Base-by-base conservation (phyloP, 2,888 invertebrate species). In the Chesias legatella region DNA sequence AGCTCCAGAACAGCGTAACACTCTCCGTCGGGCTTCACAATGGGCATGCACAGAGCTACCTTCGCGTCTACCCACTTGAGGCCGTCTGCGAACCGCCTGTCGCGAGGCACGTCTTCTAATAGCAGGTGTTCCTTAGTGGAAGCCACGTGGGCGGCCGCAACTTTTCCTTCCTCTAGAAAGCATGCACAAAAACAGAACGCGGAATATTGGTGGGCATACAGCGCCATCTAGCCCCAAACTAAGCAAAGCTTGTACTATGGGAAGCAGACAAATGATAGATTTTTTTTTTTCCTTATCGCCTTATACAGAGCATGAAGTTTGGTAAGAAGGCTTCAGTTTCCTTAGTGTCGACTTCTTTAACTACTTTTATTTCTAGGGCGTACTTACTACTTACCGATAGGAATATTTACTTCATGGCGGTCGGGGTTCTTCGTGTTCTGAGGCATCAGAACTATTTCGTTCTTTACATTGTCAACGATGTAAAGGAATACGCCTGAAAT, bases 1-100 rank as follows among this genome's bases (percentile, higher is more conserved):
- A 91, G 61, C 60, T 92, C 91, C 0, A 92, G 69, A 0, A 92
- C 90, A 1, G 91, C 91, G 40, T 89, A 88, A 53, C 90, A 90
- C 0, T 89, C 88, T 0, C 90, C 89, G 36, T 90, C 89, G 0
- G 90, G 90, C 22, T 90, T 90, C 1, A 91, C 79, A 0, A 92
- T 77, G 1, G 92, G 92, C 63, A 91, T 88, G 53, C 90, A 90
- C 0, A 92, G 69, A 0, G 91, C 91, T 0, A 85, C 81, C 63
- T 89, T 90, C 0, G 91, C 89, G 35, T 89, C 88, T 17, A 89
- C 75, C 90, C 90, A 81, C 30, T 82, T 86, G 22, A 91, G 75
- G 0, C 91, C 91, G 21, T 90, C 89, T 0, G 90, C 82, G 69
- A 91, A 92, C 28, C 91, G 71, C 1, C 82, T 66, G 67, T 92